These are phyloP conservation scores for Larimichthys polyactis DNA, from an alignment of 2,113 vertebrate genomes.

Conservation along the genomic window DNA sequence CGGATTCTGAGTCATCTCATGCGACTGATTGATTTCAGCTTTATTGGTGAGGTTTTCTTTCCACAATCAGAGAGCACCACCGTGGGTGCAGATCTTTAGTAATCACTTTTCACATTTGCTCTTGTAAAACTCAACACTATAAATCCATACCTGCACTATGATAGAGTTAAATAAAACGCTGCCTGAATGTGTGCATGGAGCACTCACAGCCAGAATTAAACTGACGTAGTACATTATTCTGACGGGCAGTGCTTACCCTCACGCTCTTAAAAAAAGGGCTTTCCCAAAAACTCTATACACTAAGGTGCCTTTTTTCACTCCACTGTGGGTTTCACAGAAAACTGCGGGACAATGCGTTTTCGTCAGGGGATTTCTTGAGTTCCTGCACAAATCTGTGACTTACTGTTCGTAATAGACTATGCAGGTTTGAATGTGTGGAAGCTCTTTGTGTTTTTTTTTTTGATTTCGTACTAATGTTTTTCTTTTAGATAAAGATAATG, in stretches of 20 bases:
- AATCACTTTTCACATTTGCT: too few species aligned
- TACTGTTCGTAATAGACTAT: not conserved
- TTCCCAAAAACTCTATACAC: not conserved
- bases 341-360: not conserved
- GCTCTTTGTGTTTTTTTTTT: not conserved
- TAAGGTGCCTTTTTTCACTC: not conserved
- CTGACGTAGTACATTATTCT: not conserved
- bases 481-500: not conserved
- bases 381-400: not conserved
- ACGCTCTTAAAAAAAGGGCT: not conserved
- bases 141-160: not conserved
- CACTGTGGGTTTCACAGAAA: not conserved
- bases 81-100: not conserved
- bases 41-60: too few species aligned
- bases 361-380: not conserved
- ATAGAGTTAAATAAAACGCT: not conserved
- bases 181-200: not conserved
- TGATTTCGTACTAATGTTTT: not conserved
- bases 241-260: not conserved
- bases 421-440: not conserved
- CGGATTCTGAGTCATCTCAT: too few species aligned
- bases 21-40: too few species aligned
- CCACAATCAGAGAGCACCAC: not conserved
- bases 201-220: not conserved
- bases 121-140: not conserved